These are phyloP conservation scores for Noctuana brunneofusca DNA, from an alignment of 2,888 invertebrate genomes.

Conservation along the genomic window DNA sequence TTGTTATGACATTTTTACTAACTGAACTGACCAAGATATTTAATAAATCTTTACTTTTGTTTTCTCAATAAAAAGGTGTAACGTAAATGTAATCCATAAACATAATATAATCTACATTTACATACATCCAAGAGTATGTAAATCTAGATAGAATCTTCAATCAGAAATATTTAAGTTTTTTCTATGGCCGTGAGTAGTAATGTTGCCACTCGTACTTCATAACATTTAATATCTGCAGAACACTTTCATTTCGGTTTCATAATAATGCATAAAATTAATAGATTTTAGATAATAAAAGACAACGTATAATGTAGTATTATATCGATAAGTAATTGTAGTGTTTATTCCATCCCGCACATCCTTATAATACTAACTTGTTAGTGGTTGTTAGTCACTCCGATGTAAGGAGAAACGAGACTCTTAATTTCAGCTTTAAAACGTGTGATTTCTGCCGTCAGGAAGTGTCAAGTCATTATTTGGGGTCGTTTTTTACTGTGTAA, in stretches of 20 bases:
- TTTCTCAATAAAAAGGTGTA: background rate
- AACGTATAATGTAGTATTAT: background rate
- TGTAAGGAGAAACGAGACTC: constrained; percentile 65
- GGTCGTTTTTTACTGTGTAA: constrained; percentile 51
- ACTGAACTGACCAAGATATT: background rate
- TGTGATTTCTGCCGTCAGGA: constrained; percentile 72
- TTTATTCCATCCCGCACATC: constrained; percentile 56
- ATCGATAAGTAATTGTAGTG: constrained; percentile 18
- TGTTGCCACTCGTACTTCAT: background rate
- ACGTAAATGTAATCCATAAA: no score
- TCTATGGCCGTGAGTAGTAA: no score
- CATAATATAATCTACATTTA: no score
- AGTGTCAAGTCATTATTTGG: constrained; percentile 70
- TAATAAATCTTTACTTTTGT: background rate
- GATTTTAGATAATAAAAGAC: no score
- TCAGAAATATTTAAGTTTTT: no score
- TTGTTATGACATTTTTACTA: no score
- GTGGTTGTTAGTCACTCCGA: constrained; percentile 71
- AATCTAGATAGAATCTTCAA: no score
- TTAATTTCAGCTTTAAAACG: constrained; percentile 73
- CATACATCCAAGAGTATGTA: no score
- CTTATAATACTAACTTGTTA: constrained; percentile 79
- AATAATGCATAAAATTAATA: no score
- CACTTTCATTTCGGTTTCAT: no score
- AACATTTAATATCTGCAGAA: no score